Evolutionary conservation across 2,797 vertebrate species (phyloP).

Genomic region (Gambusia yucatana): DNA sequence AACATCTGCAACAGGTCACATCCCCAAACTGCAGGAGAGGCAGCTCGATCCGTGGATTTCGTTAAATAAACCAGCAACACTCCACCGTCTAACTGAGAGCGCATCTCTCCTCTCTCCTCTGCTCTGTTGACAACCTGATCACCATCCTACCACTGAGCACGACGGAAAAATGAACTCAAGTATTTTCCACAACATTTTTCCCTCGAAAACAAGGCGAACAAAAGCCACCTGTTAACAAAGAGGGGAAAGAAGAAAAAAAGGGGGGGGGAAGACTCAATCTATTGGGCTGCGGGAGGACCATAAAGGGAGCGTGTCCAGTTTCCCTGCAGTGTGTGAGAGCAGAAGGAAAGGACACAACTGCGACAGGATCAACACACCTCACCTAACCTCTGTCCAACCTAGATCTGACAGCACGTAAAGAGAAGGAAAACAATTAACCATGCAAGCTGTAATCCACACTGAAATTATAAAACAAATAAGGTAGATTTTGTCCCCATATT

Average conservation of each 20-base stretch:
- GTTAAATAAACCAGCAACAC: constrained; percentile 37
- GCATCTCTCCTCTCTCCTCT: constrained; percentile 51
- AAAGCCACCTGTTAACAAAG: constrained; percentile 34
- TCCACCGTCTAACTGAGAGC: constrained; percentile 57
- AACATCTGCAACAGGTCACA: constrained; percentile 70
- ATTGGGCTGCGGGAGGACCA: constrained; percentile 29
- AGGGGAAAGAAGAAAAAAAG: neutral
- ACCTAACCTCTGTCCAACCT: constrained; percentile 44
- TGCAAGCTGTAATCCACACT: neutral
- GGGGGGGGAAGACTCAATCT: neutral
- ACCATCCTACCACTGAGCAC: constrained; percentile 19
- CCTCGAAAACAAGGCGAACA: constrained; percentile 23
- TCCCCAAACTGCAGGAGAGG: constrained; percentile 35
- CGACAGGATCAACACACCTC: constrained; percentile 53
- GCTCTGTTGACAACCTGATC: constrained; percentile 39
- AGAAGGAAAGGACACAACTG: constrained; percentile 36
- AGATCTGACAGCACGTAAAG: neutral
- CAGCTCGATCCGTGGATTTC: constrained; percentile 43
- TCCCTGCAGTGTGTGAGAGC: constrained; percentile 18
- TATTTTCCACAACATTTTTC: constrained; percentile 37
- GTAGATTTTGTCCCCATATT: neutral
- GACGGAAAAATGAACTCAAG: constrained; percentile 50
- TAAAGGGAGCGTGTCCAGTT: constrained; percentile 28
- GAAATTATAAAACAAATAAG: neutral
- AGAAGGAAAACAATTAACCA: neutral